Base-by-base conservation (phyloP, 2,888 invertebrate species). In the Belgica antarctica region DNA sequence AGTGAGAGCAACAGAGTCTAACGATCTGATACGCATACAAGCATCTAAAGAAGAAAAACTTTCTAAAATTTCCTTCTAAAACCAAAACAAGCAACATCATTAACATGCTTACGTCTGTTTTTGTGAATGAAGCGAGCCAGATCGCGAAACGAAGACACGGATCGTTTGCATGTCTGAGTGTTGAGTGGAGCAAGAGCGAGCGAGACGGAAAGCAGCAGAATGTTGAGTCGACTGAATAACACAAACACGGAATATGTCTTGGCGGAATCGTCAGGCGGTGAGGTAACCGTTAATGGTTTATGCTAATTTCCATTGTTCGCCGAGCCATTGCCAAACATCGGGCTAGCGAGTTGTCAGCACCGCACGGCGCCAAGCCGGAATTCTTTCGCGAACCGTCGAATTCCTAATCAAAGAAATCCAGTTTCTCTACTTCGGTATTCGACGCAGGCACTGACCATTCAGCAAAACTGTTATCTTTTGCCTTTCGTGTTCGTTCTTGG, bases 41-140 rank as follows among this genome's bases (percentile, higher is more conserved):
- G 12, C 7, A 41, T n/a, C 41, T 4, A 15, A 41, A 46, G 28
- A 41, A n/a, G 15, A 46, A 24, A 68, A 68, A 68, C 68, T 68
- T 68, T 68, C 68, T 68, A 68, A 62, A 63, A 41, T 31, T 31
- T 63, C 24, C 63, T 3, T 63, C 41, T 41, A 31, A 31, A 52
- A 68, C 52, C 66, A 57, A 68, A 68, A 68, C 68, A 68, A 57
- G 65, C 65, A 52, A 52, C 52, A 52, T 52, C 52, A n/a, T 46
- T 8, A 36, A 31, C 65, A 65, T 65, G 36, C 8, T 62, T n/a
- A n/a, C n/a, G 2, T 2, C 10, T 15, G 2, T 1, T 24, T 57
- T 68, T 68, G 22, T 57, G 68, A 68, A 68, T 68, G 68, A 68
- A 65, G 19, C 27, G 12, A n/a, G n/a, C n/a, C n/a, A 31, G 68